Evolutionary conservation across 2,888 invertebrate genomes (phyloP).

Genomic region (Heterodera filipjevi): DNA sequence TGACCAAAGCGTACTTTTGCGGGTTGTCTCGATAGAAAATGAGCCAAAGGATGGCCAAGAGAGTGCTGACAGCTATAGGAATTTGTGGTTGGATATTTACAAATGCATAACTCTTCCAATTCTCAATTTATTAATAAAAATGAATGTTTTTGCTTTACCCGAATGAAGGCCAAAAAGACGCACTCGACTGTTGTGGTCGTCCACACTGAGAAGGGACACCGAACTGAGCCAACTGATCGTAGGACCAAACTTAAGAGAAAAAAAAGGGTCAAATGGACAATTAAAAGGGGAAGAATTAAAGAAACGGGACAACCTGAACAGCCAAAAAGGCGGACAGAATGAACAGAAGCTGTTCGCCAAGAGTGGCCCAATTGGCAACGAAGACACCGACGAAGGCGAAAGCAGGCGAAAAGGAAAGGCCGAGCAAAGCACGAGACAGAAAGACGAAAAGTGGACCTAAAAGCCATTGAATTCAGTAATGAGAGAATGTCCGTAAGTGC

Average conservation of each 20-base stretch:
- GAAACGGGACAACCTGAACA: constrained; percentile 43
- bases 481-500: too few relatives aligned
- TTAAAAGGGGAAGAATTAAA: background rate
- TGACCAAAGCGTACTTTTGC: constrained; percentile 56
- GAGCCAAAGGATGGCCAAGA: constrained; percentile 48
- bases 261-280: too few relatives aligned
- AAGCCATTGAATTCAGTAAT: too few relatives aligned
- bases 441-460: background rate
- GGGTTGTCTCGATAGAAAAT: constrained; percentile 57
- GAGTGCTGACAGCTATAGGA: constrained; percentile 12
- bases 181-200: constrained; percentile 16
- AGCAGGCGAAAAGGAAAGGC: constrained; percentile 48
- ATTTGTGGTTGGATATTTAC: background rate
- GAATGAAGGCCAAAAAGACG: constrained; percentile 31
- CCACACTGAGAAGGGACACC: constrained; percentile 21
- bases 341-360: constrained; percentile 57
- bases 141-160: background rate
- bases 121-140: background rate
- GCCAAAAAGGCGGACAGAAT: constrained; percentile 48
- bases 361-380: constrained; percentile 54
- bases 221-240: constrained; percentile 35
- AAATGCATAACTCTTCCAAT: too few relatives aligned
- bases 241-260: constrained; percentile 35
- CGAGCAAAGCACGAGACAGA: constrained; percentile 47
- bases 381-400: constrained; percentile 52